phyloP scores from a whole-genome alignment of 1,140 invertebrate genomes.

The Zaprionus davidi region DNA sequence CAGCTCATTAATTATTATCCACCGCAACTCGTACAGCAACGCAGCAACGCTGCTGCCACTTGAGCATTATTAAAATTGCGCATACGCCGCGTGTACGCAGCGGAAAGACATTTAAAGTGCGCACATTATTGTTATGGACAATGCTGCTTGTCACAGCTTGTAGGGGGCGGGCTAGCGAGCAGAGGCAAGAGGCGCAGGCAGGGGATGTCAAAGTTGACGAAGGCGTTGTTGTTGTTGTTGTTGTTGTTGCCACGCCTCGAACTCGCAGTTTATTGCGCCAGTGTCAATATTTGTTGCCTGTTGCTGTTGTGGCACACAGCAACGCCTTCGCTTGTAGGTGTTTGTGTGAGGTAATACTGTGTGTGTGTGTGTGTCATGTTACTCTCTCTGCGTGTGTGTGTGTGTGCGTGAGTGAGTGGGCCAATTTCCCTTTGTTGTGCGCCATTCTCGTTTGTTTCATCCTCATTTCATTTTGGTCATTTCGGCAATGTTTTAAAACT shows the following conservation, averaged over 20 bases:
- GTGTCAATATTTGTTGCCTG: constrained; percentile 74
- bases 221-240: not conserved
- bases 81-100: constrained; percentile 50
- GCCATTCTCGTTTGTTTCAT: not conserved
- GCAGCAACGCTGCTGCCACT: constrained; percentile 51
- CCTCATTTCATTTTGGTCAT: constrained; percentile 12
- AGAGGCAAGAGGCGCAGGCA: not conserved
- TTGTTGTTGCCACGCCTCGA: constrained; percentile 8
- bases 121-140: constrained; percentile 43
- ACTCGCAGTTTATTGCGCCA: constrained; percentile 65
- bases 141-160: constrained; percentile 13
- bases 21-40: constrained; percentile 21
- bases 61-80: constrained; percentile 63
- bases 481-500: constrained; percentile 53
- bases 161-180: not conserved
- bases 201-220: not conserved
- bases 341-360: not conserved
- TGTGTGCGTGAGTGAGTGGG: not conserved
- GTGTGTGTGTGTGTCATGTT: not conserved
- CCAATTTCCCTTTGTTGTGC: constrained; percentile 59
- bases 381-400: not conserved
- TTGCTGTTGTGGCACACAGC: constrained; percentile 24
- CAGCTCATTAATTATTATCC: constrained; percentile 66
- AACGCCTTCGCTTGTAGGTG: not conserved
- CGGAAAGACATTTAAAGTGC: constrained; percentile 67